phyloP scores from a whole-genome alignment of 2,113 vertebrate species.

The Fukomys damarensis region DNA sequence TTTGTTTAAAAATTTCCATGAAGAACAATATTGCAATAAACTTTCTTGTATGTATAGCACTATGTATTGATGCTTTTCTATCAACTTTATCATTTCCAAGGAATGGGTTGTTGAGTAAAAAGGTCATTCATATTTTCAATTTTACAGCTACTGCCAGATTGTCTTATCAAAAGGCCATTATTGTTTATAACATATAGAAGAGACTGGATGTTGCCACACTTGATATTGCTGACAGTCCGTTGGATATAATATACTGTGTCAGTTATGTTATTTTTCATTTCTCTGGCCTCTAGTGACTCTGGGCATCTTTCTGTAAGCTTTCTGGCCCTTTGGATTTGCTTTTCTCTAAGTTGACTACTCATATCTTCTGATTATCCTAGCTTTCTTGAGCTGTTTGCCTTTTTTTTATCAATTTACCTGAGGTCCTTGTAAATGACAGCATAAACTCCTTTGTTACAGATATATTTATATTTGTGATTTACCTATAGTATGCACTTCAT shows the following conservation, averaged over 20 bases:
- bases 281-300: neutral
- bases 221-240: neutral
- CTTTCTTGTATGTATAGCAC: neutral
- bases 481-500: neutral
- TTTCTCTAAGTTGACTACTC: neutral
- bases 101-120: neutral
- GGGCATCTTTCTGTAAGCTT: neutral
- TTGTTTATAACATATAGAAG: neutral
- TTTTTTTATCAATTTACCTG: neutral
- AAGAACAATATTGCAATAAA: neutral
- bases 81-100: neutral
- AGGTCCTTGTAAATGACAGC: neutral
- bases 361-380: neutral
- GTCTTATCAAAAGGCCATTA: constrained; percentile 21
- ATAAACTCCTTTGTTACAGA: neutral
- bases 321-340: constrained; percentile 36
- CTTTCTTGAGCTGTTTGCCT: neutral
- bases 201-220: neutral
- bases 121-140: neutral
- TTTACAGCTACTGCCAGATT: constrained; percentile 7
- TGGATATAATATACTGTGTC: neutral
- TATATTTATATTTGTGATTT: constrained; percentile 36
- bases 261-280: constrained; percentile 48
- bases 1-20: neutral
- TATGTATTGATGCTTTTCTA: constrained; percentile 5